These are phyloP conservation scores for Spodoptera picta DNA, from an alignment of 2,888 invertebrate species.

Conservation along the genomic window DNA sequence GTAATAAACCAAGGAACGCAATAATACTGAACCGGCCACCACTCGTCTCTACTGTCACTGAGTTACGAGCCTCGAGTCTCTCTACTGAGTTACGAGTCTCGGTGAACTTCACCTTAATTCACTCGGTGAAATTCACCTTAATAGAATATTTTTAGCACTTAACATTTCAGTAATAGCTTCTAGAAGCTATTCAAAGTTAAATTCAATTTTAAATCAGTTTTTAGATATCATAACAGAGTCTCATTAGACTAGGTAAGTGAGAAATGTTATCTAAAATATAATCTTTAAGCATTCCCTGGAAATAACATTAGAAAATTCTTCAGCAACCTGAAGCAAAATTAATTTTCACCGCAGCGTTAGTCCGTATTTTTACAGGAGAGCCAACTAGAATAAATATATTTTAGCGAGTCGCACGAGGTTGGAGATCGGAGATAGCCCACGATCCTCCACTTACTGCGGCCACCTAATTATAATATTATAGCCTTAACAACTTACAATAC, in stretches of 20 bases:
- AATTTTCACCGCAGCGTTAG: constrained; percentile 20
- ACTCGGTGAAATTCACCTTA: constrained; percentile 1
- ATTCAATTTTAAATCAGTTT: not conserved
- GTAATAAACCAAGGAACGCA: constrained; percentile 42
- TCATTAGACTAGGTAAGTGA: not conserved
- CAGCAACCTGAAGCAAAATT: constrained; percentile 8
- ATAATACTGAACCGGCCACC: constrained; percentile 30
- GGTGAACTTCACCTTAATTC: constrained; percentile 1
- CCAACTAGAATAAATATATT: constrained; percentile 48
- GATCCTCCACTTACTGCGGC: constrained; percentile 34
- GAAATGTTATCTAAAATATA: constrained; percentile 1
- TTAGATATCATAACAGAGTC: not conserved
- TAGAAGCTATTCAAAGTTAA: not conserved
- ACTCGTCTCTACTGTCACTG: constrained; percentile 18
- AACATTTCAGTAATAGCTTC: not conserved
- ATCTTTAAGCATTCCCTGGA: constrained; percentile 11
- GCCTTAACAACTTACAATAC: constrained; percentile 20
- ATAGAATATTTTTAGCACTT: constrained; percentile 4
- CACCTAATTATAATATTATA: constrained; percentile 54
- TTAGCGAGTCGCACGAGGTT: constrained; percentile 22
- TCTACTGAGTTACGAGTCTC: constrained; percentile 10
- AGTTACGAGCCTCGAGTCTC: not conserved
- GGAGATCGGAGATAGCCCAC: constrained; percentile 49
- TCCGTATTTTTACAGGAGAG: constrained; percentile 28
- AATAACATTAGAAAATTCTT: constrained; percentile 7